These are phyloP conservation scores for Tridacna crocea DNA, from an alignment of 2,888 invertebrate genomes.

Conservation along the genomic window DNA sequence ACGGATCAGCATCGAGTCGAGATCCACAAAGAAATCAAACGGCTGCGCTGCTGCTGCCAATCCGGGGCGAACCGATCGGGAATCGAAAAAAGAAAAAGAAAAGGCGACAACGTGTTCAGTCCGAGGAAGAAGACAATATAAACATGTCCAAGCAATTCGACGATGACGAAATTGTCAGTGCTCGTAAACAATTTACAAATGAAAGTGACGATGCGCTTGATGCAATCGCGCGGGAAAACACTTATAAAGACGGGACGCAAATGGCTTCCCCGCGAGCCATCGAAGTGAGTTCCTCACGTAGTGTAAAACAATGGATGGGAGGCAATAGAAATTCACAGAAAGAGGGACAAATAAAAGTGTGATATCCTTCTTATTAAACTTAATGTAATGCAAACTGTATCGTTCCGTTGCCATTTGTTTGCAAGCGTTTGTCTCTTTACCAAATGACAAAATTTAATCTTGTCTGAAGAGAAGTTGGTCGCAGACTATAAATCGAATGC, in stretches of 20 bases:
- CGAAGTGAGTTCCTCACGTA: conserved; percentile 50
- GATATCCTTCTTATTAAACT: conserved; percentile 1
- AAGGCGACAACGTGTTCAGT: conserved; percentile 18
- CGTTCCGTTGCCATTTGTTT: no score
- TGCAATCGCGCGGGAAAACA: conserved; percentile 51
- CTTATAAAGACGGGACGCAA: conserved; percentile 37
- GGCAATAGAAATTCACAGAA: conserved; percentile 45
- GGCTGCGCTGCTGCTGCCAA: conserved; percentile 50
- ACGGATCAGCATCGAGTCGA: conserved; percentile 20
- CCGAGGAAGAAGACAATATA: conserved; percentile 25
- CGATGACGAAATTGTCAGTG: conserved; percentile 7
- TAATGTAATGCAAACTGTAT: no score
- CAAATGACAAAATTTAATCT: no score
- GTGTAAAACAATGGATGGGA: conserved; percentile 64
- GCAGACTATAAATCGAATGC: no score
- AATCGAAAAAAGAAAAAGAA: conserved; percentile 60
- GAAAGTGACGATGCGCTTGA: conserved; percentile 48
- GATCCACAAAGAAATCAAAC: conserved; percentile 41
- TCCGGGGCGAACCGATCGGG: conserved; percentile 36
- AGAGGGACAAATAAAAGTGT: conserved; percentile 59
- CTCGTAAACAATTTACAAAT: conserved; percentile 14
- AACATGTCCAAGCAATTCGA: conserved; percentile 14
- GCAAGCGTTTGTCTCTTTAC: no score
- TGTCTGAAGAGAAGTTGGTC: no score
- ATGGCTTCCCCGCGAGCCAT: conserved; percentile 46